Conservation (phyloP, 2,113 vertebrate genomes). For the Gorsachius goisagi region DNA sequence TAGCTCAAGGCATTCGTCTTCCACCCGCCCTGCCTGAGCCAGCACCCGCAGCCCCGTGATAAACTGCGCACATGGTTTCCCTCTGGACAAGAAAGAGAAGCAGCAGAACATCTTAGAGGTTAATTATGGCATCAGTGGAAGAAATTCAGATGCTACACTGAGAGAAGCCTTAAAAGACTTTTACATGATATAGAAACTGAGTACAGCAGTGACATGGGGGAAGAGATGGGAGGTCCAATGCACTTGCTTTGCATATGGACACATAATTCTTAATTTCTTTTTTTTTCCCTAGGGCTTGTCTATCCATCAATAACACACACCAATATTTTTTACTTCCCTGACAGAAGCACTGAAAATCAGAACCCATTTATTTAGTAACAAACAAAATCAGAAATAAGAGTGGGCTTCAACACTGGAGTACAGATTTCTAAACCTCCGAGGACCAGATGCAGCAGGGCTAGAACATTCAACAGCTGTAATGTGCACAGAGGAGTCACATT, state of each 20-base stretch:
- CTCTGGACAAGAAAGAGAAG: neutral
- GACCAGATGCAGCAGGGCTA: neutral
- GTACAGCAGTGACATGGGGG: neutral
- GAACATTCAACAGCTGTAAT: constrained; percentile 18
- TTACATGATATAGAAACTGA: neutral
- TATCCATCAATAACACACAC: neutral
- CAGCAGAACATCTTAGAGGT: neutral
- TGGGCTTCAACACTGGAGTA: neutral
- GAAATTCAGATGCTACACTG: neutral
- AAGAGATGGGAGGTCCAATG: neutral
- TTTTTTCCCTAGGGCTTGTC: neutral
- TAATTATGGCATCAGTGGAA: neutral
- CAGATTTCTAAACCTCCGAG: constrained; percentile 7
- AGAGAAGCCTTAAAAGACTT: neutral
- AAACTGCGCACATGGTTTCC: neutral
- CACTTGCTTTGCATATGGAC: neutral
- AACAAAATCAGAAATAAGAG: neutral
- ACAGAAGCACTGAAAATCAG: constrained; percentile 40
- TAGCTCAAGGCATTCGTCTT: neutral
- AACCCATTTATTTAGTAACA: neutral
- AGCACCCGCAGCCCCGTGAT: neutral
- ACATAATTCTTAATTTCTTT: neutral
- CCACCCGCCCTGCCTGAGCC: neutral
- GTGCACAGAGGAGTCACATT: constrained; percentile 4
- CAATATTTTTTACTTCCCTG: neutral